Conservation (phyloP, 2,888 invertebrate species). For the Brachylomia viminalis region DNA sequence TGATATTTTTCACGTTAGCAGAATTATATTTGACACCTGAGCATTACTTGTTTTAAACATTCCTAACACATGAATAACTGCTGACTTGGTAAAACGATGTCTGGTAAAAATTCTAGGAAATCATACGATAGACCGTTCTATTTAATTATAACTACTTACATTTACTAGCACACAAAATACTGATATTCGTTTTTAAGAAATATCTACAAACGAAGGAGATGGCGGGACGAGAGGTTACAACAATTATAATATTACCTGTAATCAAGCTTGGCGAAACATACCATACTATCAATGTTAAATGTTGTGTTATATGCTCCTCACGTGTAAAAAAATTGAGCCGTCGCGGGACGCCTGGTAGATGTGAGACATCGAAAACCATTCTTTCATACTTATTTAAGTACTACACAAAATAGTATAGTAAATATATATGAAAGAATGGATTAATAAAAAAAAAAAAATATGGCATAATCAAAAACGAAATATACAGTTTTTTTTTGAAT, state of each 20-base stretch:
- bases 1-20: conserved; percentile 25
- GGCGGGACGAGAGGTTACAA: neutral
- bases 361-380: no score
- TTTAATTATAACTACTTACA: neutral
- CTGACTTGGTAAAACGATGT: conserved; percentile 2
- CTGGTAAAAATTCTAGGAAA: conserved; percentile 25
- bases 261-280: neutral
- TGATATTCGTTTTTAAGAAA: neutral
- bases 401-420: no score
- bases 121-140: conserved; percentile 36
- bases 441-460: no score
- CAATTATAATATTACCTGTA: neutral
- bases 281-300: no score
- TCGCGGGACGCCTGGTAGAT: no score
- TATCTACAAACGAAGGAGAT: neutral
- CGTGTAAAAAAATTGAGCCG: neutral
- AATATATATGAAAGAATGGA: no score
- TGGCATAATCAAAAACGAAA: no score
- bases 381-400: no score
- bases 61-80: conserved; percentile 20
- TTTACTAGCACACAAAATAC: neutral
- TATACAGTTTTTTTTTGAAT: no score
- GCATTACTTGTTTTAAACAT: conserved; percentile 17
- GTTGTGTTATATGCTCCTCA: neutral
- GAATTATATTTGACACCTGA: conserved; percentile 37